Base-by-base conservation (phyloP, 2,888 invertebrate species). In the Rotaria magnacalcarata region DNA sequence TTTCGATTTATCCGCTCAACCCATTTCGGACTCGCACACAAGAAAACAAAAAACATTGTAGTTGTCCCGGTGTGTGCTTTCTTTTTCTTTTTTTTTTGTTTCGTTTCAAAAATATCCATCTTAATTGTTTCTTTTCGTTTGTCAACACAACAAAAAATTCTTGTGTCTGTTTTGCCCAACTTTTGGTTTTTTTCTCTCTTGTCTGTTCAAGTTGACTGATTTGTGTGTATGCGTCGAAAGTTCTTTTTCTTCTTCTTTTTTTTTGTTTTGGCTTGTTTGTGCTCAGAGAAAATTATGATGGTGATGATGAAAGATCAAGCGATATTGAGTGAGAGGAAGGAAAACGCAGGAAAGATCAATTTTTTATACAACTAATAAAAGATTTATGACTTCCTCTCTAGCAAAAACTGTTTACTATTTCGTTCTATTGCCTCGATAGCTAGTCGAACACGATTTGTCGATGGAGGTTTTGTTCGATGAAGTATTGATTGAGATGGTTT, bases 21-120 rank as follows among this genome's bases (percentile, higher is more conserved):
- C 67, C 67, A 34, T 67, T 67, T 67, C 7, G 67, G 27, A 67
- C 67, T 67, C 67, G 67, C 67, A 67, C 67, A 67, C 67, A 67
- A 67, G 67, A 67, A 67, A 67, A 67, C 67, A 67, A 67, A 67
- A 67, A 67, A 67, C 67, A 34, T 67, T 67, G 47, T 80, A 80
- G 80, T 47, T n/a, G 34, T 80, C 80, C 80, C 80, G 80, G 80
- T 80, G 80, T 80, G 80, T 80, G 80, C 67, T 67, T 67, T 50
- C 50, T 50, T 8, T 50, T 50, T 14, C 14, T 67, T 67, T 34
- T 27, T 67, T 27, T 34, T 34, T 67, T 67, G 34, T 67, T 67
- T 67, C 27, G 16, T 67, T 67, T 67, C 67, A 34, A 67, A 67
- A 67, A 27, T 67, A 67, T 67, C 34, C 67, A 67, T 41, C 67